phyloP scores from a whole-genome alignment of 2,113 vertebrate genomes.

The Ellobius talpinus region DNA sequence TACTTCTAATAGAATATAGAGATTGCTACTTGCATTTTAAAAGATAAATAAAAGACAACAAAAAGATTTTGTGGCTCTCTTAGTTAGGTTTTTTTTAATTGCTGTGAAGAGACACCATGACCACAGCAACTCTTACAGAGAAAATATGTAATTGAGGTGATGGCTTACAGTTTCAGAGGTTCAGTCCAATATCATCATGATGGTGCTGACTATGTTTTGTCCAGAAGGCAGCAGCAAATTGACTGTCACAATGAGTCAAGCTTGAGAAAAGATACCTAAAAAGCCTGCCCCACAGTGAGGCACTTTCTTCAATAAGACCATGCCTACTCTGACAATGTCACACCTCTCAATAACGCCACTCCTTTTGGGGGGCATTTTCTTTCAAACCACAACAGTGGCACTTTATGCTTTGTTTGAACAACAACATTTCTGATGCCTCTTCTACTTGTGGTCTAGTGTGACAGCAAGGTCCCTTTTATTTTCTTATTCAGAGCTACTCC shows the following conservation, averaged over 20 bases:
- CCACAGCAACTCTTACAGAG: not conserved
- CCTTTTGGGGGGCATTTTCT: not conserved
- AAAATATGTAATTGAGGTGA: not conserved
- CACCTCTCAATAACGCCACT: too few species aligned
- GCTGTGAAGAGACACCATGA: not conserved
- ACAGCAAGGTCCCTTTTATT: not conserved
- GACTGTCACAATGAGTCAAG: too few species aligned
- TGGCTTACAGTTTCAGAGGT: not conserved
- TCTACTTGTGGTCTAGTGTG: not conserved
- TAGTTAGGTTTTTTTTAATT: not conserved
- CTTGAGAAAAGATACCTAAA: too few species aligned
- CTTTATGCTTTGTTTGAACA: conserved; percentile 21
- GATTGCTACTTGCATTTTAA: not conserved
- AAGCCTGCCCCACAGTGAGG: too few species aligned
- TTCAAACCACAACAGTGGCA: not conserved
- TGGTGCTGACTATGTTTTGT: not conserved
- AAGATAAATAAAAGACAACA: conserved; percentile 1
- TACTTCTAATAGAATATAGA: conserved; percentile 10
- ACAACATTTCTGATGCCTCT: not conserved
- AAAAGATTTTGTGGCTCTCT: not conserved
- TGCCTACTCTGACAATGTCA: too few species aligned
- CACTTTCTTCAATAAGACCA: too few species aligned
- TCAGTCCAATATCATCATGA: not conserved
- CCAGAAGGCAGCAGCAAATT: not conserved
- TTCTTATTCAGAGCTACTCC: not conserved